These are phyloP conservation scores for Tipula lateralis DNA, from an alignment of 2,888 invertebrate species.

Conservation along the genomic window DNA sequence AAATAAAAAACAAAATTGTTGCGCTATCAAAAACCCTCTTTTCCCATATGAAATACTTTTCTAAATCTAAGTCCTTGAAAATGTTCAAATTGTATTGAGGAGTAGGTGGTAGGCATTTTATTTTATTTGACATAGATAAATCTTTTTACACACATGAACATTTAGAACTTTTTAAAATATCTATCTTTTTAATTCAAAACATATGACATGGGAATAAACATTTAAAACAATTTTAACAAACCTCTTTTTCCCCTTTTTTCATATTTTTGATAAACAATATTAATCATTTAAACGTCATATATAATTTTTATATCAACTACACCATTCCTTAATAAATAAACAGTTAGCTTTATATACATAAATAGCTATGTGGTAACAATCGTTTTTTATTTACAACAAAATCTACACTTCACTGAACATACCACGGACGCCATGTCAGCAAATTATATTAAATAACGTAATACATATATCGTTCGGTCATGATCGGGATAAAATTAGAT, in stretches of 20 bases:
- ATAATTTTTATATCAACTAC: background rate
- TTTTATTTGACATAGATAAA: too few relatives aligned
- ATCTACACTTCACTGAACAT: constrained; percentile 30
- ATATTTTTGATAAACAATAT: background rate
- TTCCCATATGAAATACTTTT: background rate
- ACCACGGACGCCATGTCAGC: constrained; percentile 34
- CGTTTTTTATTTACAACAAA: background rate
- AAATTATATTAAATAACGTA: constrained; percentile 30
- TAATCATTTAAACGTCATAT: background rate
- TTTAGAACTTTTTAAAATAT: background rate
- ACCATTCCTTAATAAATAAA: background rate
- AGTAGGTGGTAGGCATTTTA: too few relatives aligned
- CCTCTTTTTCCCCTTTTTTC: background rate
- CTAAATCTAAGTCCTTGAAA: background rate
- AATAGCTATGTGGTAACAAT: background rate
- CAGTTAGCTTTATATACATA: background rate
- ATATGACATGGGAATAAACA: background rate
- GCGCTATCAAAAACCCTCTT: background rate
- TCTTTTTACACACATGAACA: background rate
- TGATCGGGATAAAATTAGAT: constrained; percentile 19
- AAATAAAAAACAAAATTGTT: background rate
- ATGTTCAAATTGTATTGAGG: too few relatives aligned
- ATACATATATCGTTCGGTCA: background rate
- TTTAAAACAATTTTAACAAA: background rate
- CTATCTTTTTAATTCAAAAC: background rate